These are phyloP conservation scores for Rhadinocentrus ornatus DNA, from an alignment of 2,797 vertebrate genomes.

Conservation along the genomic window DNA sequence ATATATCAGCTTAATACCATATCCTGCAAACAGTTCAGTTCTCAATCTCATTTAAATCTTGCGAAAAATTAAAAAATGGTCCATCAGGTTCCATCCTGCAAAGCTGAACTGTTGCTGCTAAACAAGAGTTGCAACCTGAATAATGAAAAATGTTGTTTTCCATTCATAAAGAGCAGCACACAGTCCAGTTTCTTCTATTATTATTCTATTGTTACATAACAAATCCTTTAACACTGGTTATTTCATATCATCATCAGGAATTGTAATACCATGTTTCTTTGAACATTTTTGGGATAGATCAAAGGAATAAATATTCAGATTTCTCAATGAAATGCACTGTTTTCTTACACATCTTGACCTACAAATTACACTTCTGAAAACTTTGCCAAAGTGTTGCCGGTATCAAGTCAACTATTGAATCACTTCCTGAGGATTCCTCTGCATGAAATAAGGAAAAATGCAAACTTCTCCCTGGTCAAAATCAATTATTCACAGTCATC, in stretches of 20 bases:
- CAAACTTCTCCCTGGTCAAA: slow-evolving; percentile 68
- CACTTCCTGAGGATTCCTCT: slow-evolving; percentile 56
- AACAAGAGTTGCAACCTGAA: too few species aligned
- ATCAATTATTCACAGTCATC: slow-evolving; percentile 78
- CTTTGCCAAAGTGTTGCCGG: slow-evolving; percentile 68
- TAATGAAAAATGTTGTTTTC: too few species aligned
- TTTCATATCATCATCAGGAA: neutral
- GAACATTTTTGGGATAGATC: neutral
- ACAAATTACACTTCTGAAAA: slow-evolving; percentile 55
- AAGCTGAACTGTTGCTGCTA: neutral
- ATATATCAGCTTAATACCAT: neutral
- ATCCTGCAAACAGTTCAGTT: neutral
- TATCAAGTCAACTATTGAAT: slow-evolving; percentile 68
- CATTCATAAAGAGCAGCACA: too few species aligned
- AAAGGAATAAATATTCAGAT: neutral
- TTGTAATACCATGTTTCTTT: neutral
- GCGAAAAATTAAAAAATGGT: neutral
- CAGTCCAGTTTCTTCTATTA: too few species aligned
- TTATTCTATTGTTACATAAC: too few species aligned
- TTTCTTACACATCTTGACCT: slow-evolving; percentile 25
- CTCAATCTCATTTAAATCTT: too few species aligned
- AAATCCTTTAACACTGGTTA: neutral
- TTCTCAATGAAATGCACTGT: neutral
- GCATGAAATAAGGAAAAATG: slow-evolving; percentile 61
- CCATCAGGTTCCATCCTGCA: neutral